These are phyloP conservation scores for Pseudococcus viburni DNA, from an alignment of 2,888 invertebrate species.

Conservation along the genomic window DNA sequence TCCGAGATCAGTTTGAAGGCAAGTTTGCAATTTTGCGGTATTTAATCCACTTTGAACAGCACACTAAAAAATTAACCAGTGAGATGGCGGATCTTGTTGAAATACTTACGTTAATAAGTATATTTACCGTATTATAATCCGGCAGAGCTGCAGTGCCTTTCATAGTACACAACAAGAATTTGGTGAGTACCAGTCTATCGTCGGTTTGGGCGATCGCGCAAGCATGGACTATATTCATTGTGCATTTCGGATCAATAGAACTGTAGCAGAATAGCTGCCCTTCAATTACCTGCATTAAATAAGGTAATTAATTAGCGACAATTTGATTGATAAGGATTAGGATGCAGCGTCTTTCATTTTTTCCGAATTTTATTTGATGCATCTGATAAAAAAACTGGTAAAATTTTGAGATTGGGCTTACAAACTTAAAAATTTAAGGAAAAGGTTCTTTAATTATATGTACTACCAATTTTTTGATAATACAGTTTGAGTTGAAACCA, in stretches of 20 bases:
- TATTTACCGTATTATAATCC: slow-evolving; percentile 24
- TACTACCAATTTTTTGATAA: too few relatives aligned
- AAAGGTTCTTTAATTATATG: too few relatives aligned
- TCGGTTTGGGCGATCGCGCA: slow-evolving; percentile 1
- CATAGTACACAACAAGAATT: slow-evolving; percentile 25
- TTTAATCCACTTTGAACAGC: background rate
- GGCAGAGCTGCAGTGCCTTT: background rate
- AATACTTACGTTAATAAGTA: too few relatives aligned
- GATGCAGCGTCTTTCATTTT: too few relatives aligned
- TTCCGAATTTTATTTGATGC: too few relatives aligned
- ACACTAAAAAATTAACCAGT: background rate
- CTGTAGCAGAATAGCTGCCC: slow-evolving; percentile 7
- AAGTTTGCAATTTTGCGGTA: background rate
- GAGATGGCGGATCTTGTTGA: background rate
- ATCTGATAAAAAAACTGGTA: too few relatives aligned
- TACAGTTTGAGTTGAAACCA: too few relatives aligned
- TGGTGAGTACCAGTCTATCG: background rate
- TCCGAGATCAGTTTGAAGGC: background rate
- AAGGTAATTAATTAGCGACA: too few relatives aligned
- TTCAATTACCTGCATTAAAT: background rate
- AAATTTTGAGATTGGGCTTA: too few relatives aligned
- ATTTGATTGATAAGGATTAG: too few relatives aligned
- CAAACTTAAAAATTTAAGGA: too few relatives aligned
- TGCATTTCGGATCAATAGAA: background rate
- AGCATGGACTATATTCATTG: background rate